A percentile compares a stretch with the other conserved stretches of the same genome.
Evolutionary conservation across 2,797 vertebrate species (phyloP).

Genomic region (Pipistrellus pygmaeus): DNA sequence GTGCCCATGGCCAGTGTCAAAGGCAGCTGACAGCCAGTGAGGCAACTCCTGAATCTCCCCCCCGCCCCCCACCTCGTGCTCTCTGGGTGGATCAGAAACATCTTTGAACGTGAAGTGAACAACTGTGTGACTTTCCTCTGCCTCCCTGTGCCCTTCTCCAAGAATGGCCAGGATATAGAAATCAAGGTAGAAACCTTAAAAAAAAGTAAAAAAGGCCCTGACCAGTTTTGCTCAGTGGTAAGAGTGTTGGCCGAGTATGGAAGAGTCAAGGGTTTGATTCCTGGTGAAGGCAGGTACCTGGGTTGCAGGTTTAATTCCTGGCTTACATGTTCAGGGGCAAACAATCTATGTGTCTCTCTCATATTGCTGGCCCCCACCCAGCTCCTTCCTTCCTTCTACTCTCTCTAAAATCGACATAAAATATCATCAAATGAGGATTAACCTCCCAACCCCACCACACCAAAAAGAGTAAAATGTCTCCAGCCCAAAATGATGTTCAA

Average conservation of each 20-base stretch:
- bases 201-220: neutral
- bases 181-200: neutral
- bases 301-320: too few species aligned
- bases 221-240: too few species aligned
- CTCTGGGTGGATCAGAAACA: neutral
- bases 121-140: neutral
- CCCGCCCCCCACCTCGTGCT: neutral
- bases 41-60: neutral
- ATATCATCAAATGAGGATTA: too few species aligned
- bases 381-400: too few species aligned
- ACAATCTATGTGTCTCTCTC: too few species aligned
- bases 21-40: neutral
- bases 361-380: too few species aligned
- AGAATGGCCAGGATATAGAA: neutral
- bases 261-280: too few species aligned
- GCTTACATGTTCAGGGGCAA: too few species aligned
- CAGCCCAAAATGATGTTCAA: neutral
- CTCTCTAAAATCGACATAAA: too few species aligned
- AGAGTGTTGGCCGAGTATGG: too few species aligned
- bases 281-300: too few species aligned
- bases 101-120: neutral
- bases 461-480: neutral
- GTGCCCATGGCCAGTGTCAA: neutral
- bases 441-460: rapidly evolving
- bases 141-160: neutral